Percentiles rank a stretch among this genome's conserved stretches.
These are phyloP conservation scores for Silurus glanis DNA, from an alignment of 2,113 vertebrate species.

Conservation along the genomic window DNA sequence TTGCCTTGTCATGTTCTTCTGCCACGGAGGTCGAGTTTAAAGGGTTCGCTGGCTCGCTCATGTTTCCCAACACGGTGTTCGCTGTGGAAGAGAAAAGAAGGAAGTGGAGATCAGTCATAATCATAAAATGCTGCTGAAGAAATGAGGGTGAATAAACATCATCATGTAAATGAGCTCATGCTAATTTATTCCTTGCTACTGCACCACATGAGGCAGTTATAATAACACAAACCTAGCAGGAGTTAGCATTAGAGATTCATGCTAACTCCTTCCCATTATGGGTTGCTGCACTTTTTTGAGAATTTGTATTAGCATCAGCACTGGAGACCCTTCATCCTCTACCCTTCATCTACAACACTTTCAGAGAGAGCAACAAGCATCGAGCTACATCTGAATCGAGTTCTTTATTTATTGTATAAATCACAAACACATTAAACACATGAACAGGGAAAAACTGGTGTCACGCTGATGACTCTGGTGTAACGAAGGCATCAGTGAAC, in stretches of 20 bases:
- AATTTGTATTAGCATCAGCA: background rate
- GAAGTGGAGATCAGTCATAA: background rate
- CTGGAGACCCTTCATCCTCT: background rate
- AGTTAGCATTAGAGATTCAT: background rate
- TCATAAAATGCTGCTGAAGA: background rate
- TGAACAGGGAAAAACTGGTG: background rate
- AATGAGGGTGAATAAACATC: background rate
- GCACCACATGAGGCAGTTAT: background rate
- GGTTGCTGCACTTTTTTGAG: background rate
- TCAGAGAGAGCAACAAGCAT: background rate
- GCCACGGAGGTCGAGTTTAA: conserved; percentile 64
- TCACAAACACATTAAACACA: background rate
- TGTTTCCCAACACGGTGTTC: conserved; percentile 52
- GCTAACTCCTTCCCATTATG: background rate
- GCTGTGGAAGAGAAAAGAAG: conserved; percentile 49
- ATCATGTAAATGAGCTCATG: background rate
- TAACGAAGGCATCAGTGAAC: background rate
- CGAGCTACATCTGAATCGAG: background rate
- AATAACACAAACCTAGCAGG: background rate
- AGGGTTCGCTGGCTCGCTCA: conserved; percentile 53
- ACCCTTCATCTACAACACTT: background rate
- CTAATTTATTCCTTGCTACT: background rate
- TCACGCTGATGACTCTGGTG: background rate
- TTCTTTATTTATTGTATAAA: background rate
- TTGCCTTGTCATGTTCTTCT: conserved; percentile 56